Percentiles rank a stretch among this genome's conserved stretches.
Conservation (phyloP, 2,888 invertebrate genomes). For the Abrostola triplasia region DNA sequence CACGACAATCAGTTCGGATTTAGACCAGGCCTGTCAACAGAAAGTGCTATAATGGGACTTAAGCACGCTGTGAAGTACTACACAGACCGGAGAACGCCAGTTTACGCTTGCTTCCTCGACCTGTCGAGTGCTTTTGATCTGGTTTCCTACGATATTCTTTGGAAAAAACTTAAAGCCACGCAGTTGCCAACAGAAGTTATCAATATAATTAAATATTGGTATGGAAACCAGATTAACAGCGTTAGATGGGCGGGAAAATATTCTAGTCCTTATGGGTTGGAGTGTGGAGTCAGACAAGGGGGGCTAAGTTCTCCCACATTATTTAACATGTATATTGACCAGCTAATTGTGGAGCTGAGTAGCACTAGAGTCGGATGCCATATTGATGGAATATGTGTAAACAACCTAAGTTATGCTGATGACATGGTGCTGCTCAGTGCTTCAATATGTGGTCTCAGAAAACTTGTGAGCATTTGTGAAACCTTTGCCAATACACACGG, state of each 20-base stretch:
- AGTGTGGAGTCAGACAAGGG: constrained; percentile 14
- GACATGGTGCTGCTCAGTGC: constrained; percentile 1
- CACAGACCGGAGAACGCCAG: constrained; percentile 17
- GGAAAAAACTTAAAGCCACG: constrained; percentile 6
- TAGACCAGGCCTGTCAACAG: constrained; percentile 34
- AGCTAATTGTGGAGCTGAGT: constrained; percentile 4
- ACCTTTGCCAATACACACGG: neutral
- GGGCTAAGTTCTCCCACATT: constrained; percentile 6
- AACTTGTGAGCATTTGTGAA: neutral
- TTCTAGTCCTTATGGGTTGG: constrained; percentile 3
- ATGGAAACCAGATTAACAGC: neutral
- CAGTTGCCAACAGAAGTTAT: neutral
- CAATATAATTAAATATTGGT: constrained; percentile 1
- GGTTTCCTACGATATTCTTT: constrained; percentile 30
- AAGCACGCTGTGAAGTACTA: constrained; percentile 35
- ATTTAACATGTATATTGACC: constrained; percentile 3
- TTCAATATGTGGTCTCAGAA: neutral
- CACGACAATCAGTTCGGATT: constrained; percentile 50
- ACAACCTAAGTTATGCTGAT: neutral
- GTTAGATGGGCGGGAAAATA: neutral
- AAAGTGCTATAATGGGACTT: constrained; percentile 38
- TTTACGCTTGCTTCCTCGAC: constrained; percentile 36
- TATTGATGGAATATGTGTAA: constrained; percentile 2
- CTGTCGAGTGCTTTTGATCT: constrained; percentile 20
- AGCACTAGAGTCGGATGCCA: constrained; percentile 9